These are phyloP conservation scores for Festucalex cinctus DNA, from an alignment of 2,113 vertebrate genomes.

Conservation along the genomic window DNA sequence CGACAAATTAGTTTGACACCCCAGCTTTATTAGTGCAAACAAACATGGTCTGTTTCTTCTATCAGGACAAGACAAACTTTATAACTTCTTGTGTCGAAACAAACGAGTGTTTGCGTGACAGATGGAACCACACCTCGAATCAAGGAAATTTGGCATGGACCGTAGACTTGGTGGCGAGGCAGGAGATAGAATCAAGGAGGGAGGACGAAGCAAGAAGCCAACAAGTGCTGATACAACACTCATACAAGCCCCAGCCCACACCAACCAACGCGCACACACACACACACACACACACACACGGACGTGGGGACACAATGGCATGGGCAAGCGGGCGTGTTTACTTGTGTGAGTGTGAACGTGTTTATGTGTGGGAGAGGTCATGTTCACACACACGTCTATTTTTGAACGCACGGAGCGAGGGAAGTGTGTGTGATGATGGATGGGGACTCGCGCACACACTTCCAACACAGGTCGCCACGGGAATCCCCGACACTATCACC, in stretches of 20 bases:
- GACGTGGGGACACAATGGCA: slow-evolving; percentile 61
- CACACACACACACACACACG: slow-evolving; percentile 22
- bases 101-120: background rate
- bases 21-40: background rate
- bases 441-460: slow-evolving; percentile 39
- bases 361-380: slow-evolving; percentile 73
- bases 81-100: slow-evolving; percentile 9
- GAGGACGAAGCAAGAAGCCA: slow-evolving; percentile 30
- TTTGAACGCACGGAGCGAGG: slow-evolving; percentile 63
- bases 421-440: slow-evolving; percentile 76
- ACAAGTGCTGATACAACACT: slow-evolving; percentile 35
- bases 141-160: slow-evolving; percentile 77
- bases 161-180: slow-evolving; percentile 74
- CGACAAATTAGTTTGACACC: background rate
- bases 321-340: slow-evolving; percentile 54
- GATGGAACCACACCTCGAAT: slow-evolving; percentile 80
- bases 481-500: slow-evolving; percentile 65
- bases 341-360: slow-evolving; percentile 45
- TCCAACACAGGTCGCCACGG: slow-evolving; percentile 40
- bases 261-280: slow-evolving; percentile 13
- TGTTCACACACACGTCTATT: slow-evolving; percentile 75
- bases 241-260: slow-evolving; percentile 7
- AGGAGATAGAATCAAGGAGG: slow-evolving; percentile 41
- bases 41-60: background rate
- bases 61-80: slow-evolving; percentile 48